Conservation (phyloP, 2,797 vertebrate genomes). For the Molossus alvarezi region DNA sequence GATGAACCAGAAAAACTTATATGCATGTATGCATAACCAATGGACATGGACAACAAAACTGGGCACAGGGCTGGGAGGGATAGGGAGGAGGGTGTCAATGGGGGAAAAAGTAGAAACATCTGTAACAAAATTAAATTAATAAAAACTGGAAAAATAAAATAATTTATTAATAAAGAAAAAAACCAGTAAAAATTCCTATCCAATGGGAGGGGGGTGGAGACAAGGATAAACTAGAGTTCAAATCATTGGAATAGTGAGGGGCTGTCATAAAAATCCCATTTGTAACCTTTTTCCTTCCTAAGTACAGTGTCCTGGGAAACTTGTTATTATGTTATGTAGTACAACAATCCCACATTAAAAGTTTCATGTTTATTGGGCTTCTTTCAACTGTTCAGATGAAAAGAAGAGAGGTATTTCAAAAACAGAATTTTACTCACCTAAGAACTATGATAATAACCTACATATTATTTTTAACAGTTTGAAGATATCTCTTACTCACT, state of each 20-base stretch:
- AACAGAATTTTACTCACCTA: background rate
- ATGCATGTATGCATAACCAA: too few species aligned
- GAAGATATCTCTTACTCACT: background rate
- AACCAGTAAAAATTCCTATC: too few species aligned
- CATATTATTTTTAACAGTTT: constrained; percentile 7
- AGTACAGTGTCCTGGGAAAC: background rate
- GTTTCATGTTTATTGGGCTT: background rate
- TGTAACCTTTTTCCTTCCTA: background rate
- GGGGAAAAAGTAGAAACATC: too few species aligned
- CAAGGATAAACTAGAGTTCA: background rate
- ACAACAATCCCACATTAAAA: background rate
- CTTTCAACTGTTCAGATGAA: background rate
- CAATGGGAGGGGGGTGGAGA: background rate
- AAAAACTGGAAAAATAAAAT: too few species aligned
- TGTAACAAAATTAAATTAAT: too few species aligned
- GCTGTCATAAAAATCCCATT: background rate
- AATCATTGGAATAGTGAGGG: background rate
- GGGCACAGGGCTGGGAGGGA: too few species aligned
- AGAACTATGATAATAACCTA: constrained; percentile 1
- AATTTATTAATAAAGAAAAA: too few species aligned
- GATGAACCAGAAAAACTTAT: too few species aligned
- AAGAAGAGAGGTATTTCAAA: background rate
- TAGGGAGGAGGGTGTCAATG: too few species aligned
- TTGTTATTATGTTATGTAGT: background rate
- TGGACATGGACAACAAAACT: too few species aligned